These are phyloP conservation scores for Leptopilina drosophilae DNA, from an alignment of 2,888 invertebrate species.

Conservation along the genomic window DNA sequence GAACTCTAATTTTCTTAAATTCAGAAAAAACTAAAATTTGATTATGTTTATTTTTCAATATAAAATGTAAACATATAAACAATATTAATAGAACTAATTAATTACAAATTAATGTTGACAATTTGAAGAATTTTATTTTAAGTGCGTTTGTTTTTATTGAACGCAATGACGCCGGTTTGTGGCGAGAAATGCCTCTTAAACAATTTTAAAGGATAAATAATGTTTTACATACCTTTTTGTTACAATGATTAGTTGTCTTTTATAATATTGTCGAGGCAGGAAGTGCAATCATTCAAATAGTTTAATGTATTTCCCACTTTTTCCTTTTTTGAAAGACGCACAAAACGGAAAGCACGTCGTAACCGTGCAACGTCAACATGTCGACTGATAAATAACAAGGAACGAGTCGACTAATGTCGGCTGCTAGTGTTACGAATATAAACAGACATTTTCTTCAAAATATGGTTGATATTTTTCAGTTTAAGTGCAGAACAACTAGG, in stretches of 20 bases:
- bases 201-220: too few species aligned
- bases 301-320: neutral
- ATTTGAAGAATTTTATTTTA: too few species aligned
- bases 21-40: too few species aligned
- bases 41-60: too few species aligned
- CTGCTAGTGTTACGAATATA: constrained; percentile 29
- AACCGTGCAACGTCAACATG: constrained; percentile 16
- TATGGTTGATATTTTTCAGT: neutral
- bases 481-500: constrained; percentile 6
- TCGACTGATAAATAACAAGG: neutral
- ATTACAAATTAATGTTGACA: too few species aligned
- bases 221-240: neutral
- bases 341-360: constrained; percentile 1
- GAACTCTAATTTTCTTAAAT: too few species aligned
- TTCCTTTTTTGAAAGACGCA: neutral
- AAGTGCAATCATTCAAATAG: neutral
- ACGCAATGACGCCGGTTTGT: too few species aligned
- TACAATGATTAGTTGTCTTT: neutral
- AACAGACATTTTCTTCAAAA: constrained; percentile 8
- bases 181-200: too few species aligned
- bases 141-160: too few species aligned
- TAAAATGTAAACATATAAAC: too few species aligned
- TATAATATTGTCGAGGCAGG: neutral
- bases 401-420: neutral
- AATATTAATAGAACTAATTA: too few species aligned